Percentiles rank a stretch among this genome's conserved stretches.
Evolutionary conservation across 2,113 vertebrate species (phyloP).

Genomic region (Rostratula benghalensis): DNA sequence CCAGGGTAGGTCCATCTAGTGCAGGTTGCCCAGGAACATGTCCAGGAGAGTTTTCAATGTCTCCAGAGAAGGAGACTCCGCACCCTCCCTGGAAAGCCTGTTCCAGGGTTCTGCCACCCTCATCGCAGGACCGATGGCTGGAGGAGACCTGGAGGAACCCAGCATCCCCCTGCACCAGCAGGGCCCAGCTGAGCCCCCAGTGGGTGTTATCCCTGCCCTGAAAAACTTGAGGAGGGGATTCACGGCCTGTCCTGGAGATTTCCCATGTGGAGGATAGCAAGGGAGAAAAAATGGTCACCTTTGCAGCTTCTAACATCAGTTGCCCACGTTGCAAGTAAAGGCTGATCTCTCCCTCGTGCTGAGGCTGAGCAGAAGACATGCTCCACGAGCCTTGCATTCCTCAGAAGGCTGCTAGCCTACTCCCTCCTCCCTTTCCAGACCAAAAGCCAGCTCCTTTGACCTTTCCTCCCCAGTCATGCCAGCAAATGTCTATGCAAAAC

Average conservation of each 20-base stretch:
- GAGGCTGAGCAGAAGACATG: not conserved
- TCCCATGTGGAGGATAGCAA: accelerated
- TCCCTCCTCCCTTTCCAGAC: not conserved
- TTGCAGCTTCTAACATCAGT: not conserved
- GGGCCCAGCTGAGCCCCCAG: not conserved
- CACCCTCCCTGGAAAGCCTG: too few relatives aligned
- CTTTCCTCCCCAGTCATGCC: accelerated
- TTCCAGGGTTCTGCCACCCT: too few relatives aligned
- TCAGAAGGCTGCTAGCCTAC: not conserved
- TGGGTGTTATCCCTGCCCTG: accelerated
- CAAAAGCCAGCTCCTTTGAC: not conserved
- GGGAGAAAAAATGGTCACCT: not conserved
- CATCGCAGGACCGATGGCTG: accelerated
- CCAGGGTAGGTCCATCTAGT: too few relatives aligned
- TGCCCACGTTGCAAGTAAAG: not conserved
- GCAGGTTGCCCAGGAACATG: too few relatives aligned
- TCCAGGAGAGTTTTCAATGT: too few relatives aligned
- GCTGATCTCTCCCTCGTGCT: not conserved
- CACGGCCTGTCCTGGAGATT: not conserved
- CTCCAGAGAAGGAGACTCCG: too few relatives aligned
- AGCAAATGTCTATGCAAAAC: not conserved
- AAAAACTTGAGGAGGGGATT: not conserved
- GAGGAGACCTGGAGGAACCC: not conserved
- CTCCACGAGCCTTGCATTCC: not conserved
- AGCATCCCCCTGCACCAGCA: not conserved